A percentile compares a stretch with the other conserved stretches of the same genome.
Conservation (phyloP, 2,113 vertebrate genomes). For the Colistium nudipinnis region DNA sequence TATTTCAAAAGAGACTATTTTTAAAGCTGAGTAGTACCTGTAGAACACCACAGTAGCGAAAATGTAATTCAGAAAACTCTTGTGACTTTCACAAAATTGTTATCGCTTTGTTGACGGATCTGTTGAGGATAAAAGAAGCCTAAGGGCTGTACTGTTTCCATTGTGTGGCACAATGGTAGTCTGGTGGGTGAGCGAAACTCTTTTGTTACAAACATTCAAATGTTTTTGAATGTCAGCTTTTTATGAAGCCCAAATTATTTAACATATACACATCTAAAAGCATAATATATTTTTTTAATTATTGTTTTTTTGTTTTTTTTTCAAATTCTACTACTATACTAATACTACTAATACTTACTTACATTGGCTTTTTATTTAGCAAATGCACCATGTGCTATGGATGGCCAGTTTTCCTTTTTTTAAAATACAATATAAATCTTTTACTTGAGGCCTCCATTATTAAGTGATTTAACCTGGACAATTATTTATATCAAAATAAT, state of each 20-base stretch:
- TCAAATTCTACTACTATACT: too few relatives aligned
- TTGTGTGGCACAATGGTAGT: slow-evolving; percentile 42
- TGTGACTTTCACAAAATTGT: neutral
- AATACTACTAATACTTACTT: neutral
- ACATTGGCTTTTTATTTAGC: neutral
- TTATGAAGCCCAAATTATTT: too few relatives aligned
- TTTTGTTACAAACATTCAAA: too few relatives aligned
- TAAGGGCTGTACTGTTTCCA: slow-evolving; percentile 46
- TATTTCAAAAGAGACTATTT: too few relatives aligned
- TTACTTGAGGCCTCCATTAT: too few relatives aligned
- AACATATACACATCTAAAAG: too few relatives aligned
- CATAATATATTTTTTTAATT: too few relatives aligned
- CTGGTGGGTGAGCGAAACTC: slow-evolving; percentile 10
- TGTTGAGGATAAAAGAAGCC: slow-evolving; percentile 18
- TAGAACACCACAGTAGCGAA: too few relatives aligned
- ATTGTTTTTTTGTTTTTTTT: too few relatives aligned
- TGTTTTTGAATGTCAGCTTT: slow-evolving; percentile 62
- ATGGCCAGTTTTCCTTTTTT: too few relatives aligned
- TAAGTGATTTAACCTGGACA: neutral
- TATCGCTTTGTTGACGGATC: neutral
- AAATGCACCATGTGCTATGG: neutral
- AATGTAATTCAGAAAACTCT: neutral
- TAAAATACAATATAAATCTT: too few relatives aligned
- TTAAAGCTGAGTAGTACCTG: too few relatives aligned
- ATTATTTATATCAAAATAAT: neutral